phyloP scores from a whole-genome alignment of 2,113 vertebrate species.

The Coptodon rendalli region DNA sequence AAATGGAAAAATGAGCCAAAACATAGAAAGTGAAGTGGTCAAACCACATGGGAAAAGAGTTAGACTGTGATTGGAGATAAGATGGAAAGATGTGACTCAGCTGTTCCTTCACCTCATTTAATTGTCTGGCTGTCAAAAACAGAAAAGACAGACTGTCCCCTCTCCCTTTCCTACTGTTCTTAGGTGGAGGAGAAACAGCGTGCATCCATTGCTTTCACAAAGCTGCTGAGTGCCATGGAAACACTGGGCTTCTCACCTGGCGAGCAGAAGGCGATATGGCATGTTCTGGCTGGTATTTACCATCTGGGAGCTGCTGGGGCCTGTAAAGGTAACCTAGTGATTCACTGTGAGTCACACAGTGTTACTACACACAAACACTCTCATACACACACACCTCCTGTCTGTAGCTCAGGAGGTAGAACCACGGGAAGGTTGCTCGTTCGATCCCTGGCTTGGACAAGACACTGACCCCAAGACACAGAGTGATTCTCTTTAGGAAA shows the following conservation, averaged over 20 bases:
- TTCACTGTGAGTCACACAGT: background rate
- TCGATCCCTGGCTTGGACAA: background rate
- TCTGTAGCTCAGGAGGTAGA: background rate
- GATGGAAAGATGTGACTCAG: conserved; percentile 10
- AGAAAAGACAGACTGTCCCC: background rate
- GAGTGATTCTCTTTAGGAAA: background rate
- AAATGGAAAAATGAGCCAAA: background rate
- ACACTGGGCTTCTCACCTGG: conserved; percentile 71
- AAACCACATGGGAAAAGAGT: background rate
- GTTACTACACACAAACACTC: background rate
- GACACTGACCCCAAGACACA: background rate
- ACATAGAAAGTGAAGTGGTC: background rate
- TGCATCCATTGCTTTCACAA: conserved; percentile 74
- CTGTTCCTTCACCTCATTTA: background rate
- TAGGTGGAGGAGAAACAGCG: conserved; percentile 92
- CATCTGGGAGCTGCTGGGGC: conserved; percentile 87
- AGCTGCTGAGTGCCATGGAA: conserved; percentile 84
- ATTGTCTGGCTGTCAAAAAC: background rate
- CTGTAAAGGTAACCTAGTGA: conserved; percentile 81
- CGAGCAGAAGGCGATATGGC: conserved; percentile 86
- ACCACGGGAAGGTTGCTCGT: background rate
- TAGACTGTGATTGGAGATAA: background rate
- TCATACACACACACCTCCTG: background rate
- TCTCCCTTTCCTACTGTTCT: background rate
- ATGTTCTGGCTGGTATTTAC: conserved; percentile 84